phyloP scores from a whole-genome alignment of 2,113 vertebrate genomes.

The Tyrannus savana region DNA sequence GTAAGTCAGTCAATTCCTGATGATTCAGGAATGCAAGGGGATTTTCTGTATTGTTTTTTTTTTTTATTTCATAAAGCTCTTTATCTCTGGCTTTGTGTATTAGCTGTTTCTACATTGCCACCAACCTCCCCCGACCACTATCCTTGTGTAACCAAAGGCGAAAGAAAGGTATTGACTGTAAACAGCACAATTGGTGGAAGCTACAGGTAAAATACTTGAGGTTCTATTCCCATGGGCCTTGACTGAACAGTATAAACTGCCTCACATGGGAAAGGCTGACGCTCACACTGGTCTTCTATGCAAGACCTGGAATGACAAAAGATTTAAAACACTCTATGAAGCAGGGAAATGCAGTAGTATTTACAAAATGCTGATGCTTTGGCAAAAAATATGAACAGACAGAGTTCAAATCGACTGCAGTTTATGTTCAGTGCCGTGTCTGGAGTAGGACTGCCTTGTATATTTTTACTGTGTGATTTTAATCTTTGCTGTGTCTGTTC shows the following conservation, averaged over 20 bases:
- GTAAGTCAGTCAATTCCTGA: slow-evolving; percentile 46
- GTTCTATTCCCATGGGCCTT: not conserved
- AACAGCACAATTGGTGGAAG: not conserved
- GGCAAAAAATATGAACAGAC: not conserved
- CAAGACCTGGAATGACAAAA: not conserved
- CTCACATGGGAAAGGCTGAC: not conserved
- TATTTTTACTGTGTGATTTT: slow-evolving; percentile 30
- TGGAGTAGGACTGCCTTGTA: not conserved
- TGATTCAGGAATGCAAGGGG: slow-evolving; percentile 12
- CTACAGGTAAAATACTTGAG: not conserved
- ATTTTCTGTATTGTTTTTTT: slow-evolving; percentile 18
- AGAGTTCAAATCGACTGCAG: not conserved
- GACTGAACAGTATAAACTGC: not conserved
- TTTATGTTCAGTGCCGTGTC: not conserved
- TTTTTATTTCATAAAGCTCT: slow-evolving; percentile 38
- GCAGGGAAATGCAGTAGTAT: not conserved
- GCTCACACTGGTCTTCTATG: not conserved
- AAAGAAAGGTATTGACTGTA: not conserved
- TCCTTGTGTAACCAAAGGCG: not conserved
- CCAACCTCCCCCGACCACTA: not conserved
- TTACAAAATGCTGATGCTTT: slow-evolving; percentile 13
- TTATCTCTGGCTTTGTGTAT: slow-evolving; percentile 34
- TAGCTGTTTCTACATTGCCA: slow-evolving; percentile 5
- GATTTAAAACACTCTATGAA: not conserved
- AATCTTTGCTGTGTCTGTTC: not conserved